Evolutionary conservation across 2,113 vertebrate genomes (phyloP), one percentile per base, ranked within the genome.

Genomic region (Seriola aureovittata): DNA sequence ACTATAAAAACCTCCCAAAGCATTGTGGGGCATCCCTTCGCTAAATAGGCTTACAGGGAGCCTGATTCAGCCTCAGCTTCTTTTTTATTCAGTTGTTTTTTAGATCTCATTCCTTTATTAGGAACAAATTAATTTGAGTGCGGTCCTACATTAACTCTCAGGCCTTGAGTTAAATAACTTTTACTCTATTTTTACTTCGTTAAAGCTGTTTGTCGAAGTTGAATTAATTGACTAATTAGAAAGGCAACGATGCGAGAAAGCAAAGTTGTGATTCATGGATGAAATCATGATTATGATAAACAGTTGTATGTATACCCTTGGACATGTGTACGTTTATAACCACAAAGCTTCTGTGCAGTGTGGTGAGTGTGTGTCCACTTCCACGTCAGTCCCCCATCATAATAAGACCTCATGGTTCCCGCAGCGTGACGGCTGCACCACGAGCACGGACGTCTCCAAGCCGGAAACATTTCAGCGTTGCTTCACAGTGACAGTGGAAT

Each of bases 121-220:
- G 29, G 50, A 46, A 19, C 46, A 54, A 58, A 69, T 38, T 69
- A 59, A 76, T 76, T 85, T 72, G 25, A 75, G 48, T 52, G 23
- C 32, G 36, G 17, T 76, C 60, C 50, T 55, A 38, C 66, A 75
- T 79, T 64, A 57, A 77, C 23, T 58, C 36, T 12, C 8, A n/a
- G 68, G 52, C 82, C 80, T 67, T 38, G 62, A 87, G 88, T 81
- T 55, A 60, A 64, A 75, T 52, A 75, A 71, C 38, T 55, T 64
- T 10, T 29, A 0, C 64, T 58, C 54, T 78, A 7, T 69, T 65
- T 62, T 57, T 58, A 9, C 44, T 9, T 23, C 1, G 1, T 50
- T 42, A 46, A 71, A 63, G 40, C 68, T 63, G 52, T 82, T 82
- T 29, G 23, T 80, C 55, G 9, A 10, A 75, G 55, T 64, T 48